Evolutionary conservation across 2,113 vertebrate genomes (phyloP), one percentile per base, ranked within the genome.

Genomic region (Silurus meridionalis): DNA sequence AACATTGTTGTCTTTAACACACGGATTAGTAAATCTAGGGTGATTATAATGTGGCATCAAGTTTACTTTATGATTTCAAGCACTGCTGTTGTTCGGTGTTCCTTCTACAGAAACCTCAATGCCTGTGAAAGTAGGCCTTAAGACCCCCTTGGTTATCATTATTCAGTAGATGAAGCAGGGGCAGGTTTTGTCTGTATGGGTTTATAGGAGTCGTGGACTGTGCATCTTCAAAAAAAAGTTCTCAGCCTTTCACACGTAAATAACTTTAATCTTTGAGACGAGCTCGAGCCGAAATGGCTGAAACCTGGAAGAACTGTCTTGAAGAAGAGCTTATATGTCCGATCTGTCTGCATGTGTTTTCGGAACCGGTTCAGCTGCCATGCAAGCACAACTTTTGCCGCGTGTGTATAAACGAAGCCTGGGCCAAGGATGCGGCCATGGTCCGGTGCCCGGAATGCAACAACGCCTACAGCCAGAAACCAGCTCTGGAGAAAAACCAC

Each of bases 361-460:
- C 97, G 37, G 97, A 99, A 89, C 98, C 98, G 0, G 96, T 99
- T 90, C 98, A 99, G 94, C 95, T 99, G 91, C 98, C 97, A 9
- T 99, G 98, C 94, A 99, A 99, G 93, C 98, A 99, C 95, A 99
- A 99, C 96, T 99, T 99, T 93, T 99, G 98, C 93, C 95, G 96
- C 83, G 95, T 96, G 86, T 99, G 97, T 94, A 99, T 99, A 84
- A 97, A 97, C n/a, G 97, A 98, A 94, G 98, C 98, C 48, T 99
- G 98, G 98, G 96, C 97, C 90, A 98, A 98, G 92, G 97, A 98
- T 86, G 92, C 91, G 46, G 95, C 95, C 14, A 95, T 97, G 81
- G 97, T 98, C 87, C 97, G 98, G 75, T 99, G 98, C 87, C 98
- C 98, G 0, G 98, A 99, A 92, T 99, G 98, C 95, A 99, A 99